Conservation (phyloP, 2,113 vertebrate genomes). For the Ovis canadensis region DNA sequence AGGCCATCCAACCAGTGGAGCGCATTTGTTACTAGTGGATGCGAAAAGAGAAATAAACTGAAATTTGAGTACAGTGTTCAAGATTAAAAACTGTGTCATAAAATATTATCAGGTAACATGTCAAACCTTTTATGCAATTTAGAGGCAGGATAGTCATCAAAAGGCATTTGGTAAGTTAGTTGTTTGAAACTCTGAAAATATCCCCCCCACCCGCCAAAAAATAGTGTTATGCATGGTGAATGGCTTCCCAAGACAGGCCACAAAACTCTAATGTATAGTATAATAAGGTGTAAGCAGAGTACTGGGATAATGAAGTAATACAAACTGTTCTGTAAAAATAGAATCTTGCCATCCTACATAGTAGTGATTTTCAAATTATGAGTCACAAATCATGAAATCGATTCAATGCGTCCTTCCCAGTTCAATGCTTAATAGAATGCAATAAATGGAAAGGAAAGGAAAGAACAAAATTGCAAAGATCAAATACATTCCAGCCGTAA, state of each 20-base stretch:
- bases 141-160: not conserved
- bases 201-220: not conserved
- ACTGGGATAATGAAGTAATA: constrained; percentile 13
- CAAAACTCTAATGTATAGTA: not conserved
- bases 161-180: not conserved
- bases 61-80: not conserved
- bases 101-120: not conserved
- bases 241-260: not conserved
- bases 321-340: constrained; percentile 49
- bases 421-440: constrained; percentile 38
- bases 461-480: not conserved
- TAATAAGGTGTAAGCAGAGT: not conserved
- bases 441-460: constrained; percentile 15
- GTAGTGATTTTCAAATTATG: constrained; percentile 29
- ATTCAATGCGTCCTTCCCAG: constrained; percentile 22
- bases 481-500: not conserved
- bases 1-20: not conserved
- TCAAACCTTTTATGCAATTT: not conserved
- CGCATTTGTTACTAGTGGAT: not conserved
- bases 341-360: constrained; percentile 3
- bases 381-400: constrained; percentile 45
- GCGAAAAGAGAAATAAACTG: not conserved
- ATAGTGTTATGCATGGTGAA: not conserved
- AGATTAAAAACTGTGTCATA: not conserved
- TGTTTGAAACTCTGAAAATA: constrained; percentile 20